Evolutionary conservation across 2,888 invertebrate genomes (phyloP).

Genomic region (Mesoligia furuncula): DNA sequence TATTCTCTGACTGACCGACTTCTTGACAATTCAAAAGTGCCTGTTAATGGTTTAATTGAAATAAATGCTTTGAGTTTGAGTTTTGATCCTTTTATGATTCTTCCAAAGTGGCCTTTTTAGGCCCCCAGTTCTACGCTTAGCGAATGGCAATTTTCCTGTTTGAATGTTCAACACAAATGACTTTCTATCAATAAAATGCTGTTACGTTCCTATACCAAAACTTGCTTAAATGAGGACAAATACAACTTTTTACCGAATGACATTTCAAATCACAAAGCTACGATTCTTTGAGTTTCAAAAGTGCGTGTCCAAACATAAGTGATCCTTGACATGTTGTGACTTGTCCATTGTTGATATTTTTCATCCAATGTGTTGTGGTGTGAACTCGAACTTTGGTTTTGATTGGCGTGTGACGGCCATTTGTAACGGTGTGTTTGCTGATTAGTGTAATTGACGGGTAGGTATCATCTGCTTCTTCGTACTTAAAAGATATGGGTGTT

Average conservation of each 20-base stretch:
- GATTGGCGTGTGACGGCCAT: constrained; percentile 73
- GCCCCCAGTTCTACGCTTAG: background rate
- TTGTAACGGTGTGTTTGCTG: constrained; percentile 59
- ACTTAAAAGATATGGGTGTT: background rate
- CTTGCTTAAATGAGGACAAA: constrained; percentile 30
- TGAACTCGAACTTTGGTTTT: constrained; percentile 56
- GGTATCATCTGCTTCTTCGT: constrained; percentile 39
- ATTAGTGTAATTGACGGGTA: constrained; percentile 41
- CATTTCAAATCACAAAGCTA: constrained; percentile 44
- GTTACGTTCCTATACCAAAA: background rate
- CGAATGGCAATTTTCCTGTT: background rate
- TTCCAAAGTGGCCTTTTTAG: no score
- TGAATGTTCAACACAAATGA: background rate
- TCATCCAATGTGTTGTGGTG: constrained; percentile 60
- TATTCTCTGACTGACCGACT: no score
- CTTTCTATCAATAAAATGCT: constrained; percentile 33
- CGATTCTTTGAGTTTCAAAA: constrained; percentile 43
- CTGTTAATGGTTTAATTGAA: no score
- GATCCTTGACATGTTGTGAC: constrained; percentile 57
- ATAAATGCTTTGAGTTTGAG: no score
- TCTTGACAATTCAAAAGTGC: no score
- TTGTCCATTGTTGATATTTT: constrained; percentile 65
- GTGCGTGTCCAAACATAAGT: constrained; percentile 66
- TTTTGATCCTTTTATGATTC: no score
- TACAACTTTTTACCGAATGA: constrained; percentile 27